phyloP scores from a whole-genome alignment of 2,113 vertebrate species.

The Ptilorrhoa leucosticta region DNA sequence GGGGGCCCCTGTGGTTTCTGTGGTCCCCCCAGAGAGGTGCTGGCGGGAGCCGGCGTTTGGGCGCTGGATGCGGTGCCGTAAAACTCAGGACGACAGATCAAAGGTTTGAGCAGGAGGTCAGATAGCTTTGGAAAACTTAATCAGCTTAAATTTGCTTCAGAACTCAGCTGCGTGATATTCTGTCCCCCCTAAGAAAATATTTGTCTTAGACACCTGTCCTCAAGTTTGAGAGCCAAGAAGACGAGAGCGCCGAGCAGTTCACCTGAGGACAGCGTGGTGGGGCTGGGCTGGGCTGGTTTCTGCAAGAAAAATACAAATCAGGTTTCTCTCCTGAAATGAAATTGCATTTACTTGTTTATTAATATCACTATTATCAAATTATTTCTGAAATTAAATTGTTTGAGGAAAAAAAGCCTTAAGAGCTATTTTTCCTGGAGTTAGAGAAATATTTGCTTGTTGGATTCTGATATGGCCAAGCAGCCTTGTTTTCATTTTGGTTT shows the following conservation, averaged over 20 bases:
- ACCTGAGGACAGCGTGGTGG: neutral
- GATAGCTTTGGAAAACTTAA: constrained; percentile 32
- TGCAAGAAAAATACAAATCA: neutral
- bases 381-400: neutral
- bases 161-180: neutral
- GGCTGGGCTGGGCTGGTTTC: neutral
- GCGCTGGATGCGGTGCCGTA: neutral
- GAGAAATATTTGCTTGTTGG: neutral
- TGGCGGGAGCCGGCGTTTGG: neutral
- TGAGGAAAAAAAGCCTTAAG: neutral
- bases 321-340: neutral
- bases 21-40: neutral
- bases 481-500: neutral
- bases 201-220: constrained; percentile 31
- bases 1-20: neutral
- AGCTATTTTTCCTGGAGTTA: neutral
- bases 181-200: constrained; percentile 33
- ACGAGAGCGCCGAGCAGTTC: neutral
- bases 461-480: neutral
- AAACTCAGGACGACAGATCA: neutral
- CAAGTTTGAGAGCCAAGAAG: neutral
- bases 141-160: constrained; percentile 52
- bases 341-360: neutral
- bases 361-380: neutral
- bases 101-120: constrained; percentile 15